Conservation (phyloP, 2,113 vertebrate species). For the Sander vitreus region DNA sequence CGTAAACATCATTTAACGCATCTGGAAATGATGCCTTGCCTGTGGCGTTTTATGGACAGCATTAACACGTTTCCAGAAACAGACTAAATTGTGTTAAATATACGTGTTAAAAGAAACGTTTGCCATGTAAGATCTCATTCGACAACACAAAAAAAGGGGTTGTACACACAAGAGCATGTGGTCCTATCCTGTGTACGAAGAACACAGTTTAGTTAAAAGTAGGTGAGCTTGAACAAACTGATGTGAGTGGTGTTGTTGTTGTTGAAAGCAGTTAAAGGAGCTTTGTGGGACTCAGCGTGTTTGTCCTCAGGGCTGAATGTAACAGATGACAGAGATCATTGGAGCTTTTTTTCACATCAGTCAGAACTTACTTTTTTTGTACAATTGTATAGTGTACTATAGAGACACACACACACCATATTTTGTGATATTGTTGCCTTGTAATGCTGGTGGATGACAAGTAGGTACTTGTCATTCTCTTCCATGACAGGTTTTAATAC, state of each 20-base stretch:
- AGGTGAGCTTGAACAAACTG: slow-evolving; percentile 50
- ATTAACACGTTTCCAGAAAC: not conserved
- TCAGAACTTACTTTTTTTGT: slow-evolving; percentile 48
- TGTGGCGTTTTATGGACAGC: slow-evolving; percentile 20
- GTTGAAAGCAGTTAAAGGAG: slow-evolving; percentile 69
- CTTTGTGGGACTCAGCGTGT: slow-evolving; percentile 68
- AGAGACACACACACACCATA: slow-evolving; percentile 40
- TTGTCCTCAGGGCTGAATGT: slow-evolving; percentile 77
- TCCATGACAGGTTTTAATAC: slow-evolving; percentile 47
- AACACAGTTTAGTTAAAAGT: slow-evolving; percentile 52
- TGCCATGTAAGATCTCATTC: not conserved
- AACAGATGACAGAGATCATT: slow-evolving; percentile 77
- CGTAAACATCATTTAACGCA: slow-evolving; percentile 28
- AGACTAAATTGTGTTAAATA: not conserved
- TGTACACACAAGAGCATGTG: slow-evolving; percentile 11
- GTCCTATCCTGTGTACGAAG: slow-evolving; percentile 18
- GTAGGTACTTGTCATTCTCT: slow-evolving; percentile 49
- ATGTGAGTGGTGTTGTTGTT: slow-evolving; percentile 52
- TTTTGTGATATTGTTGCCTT: slow-evolving; percentile 40
- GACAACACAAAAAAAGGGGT: not conserved
- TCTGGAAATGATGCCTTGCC: not conserved
- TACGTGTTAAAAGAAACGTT: not conserved
- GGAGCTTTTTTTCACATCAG: slow-evolving; percentile 59
- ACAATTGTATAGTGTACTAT: slow-evolving; percentile 44
- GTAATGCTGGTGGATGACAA: slow-evolving; percentile 44